Base-by-base conservation (phyloP, 1,140 invertebrate genomes). In the Melitaea cinxia region DNA sequence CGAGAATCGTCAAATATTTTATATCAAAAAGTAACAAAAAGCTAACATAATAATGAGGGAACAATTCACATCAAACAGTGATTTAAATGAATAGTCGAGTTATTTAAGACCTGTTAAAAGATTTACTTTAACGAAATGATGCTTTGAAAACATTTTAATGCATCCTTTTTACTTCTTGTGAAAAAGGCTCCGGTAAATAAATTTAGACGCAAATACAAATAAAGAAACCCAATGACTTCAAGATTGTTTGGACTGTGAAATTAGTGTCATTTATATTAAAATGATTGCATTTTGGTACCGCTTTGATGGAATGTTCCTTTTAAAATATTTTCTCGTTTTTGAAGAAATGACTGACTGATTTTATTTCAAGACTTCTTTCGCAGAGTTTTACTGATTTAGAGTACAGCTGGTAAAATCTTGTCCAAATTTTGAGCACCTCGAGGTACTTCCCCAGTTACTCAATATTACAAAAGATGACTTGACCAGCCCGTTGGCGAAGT, bases 141-240 rank as follows among this genome's bases (percentile, higher is more conserved):
- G 23, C 39, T 42, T 37, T 56, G 6, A 56, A 42, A 56, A 56
- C 23, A 19, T 42, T 56, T 56, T 56, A 42, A 56, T 56, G 35
- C 37, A 56, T 39, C 35, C 53, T 55, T 54, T 42, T 42, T 21
- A 35, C 54, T 56, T 17, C 54, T 42, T 56, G 37, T 19, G 54
- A 24, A 26, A 45, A 56, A 56, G 54, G 54, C 39, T 39, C 23
- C 17, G 39, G 54, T 56, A 56, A 56, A 42, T 56, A 56, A 56
- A 56, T 42, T 56, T 42, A 56, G 21, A 39, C 30, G 53, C 33
- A n/a, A 56, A 24, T 35, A 56, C 35, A 39, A 56, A 56, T 56
- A 56, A 56, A 56, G 35, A 15, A 56, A 24, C 54, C 14, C 53
- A 23, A 24, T 14, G 42, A 42, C 54, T 42, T 56, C 14, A 37